A percentile compares a stretch with the other conserved stretches of the same genome.
These are phyloP conservation scores for Trididemnum nubilum DNA, from an alignment of 23 tunicate species.

Conservation along the genomic window DNA sequence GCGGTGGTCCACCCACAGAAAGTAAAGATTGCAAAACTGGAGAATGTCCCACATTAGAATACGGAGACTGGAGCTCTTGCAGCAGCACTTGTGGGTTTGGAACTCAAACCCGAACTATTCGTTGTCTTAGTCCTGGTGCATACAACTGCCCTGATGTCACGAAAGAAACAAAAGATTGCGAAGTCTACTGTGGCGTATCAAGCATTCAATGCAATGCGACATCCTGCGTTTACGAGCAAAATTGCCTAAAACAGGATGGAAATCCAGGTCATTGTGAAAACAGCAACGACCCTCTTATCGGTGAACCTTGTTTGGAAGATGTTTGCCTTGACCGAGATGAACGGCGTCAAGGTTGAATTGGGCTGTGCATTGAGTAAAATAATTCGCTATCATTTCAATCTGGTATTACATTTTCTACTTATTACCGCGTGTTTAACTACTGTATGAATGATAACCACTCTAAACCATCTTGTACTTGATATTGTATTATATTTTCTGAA, in stretches of 20 bases:
- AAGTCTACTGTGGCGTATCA: not conserved
- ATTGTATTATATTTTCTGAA: too few relatives aligned
- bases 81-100: not conserved
- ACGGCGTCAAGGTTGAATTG: too few relatives aligned
- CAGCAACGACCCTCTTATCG: not conserved
- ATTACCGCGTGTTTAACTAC: too few relatives aligned
- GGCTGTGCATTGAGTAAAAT: too few relatives aligned
- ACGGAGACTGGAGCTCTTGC: not conserved
- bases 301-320: not conserved
- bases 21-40: not conserved
- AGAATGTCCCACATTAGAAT: not conserved
- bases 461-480: too few relatives aligned
- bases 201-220: conserved; percentile 6
- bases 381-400: too few relatives aligned
- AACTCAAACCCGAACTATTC: not conserved
- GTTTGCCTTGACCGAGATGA: too few relatives aligned
- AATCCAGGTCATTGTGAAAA: not conserved
- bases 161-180: not conserved
- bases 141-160: not conserved
- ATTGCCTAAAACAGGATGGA: not conserved
- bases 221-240: not conserved
- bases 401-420: too few relatives aligned
- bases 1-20: not conserved
- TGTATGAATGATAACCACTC: too few relatives aligned
- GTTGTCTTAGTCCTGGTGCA: not conserved